Conservation (phyloP, 2,797 vertebrate species). For the Spheniscus humboldti region DNA sequence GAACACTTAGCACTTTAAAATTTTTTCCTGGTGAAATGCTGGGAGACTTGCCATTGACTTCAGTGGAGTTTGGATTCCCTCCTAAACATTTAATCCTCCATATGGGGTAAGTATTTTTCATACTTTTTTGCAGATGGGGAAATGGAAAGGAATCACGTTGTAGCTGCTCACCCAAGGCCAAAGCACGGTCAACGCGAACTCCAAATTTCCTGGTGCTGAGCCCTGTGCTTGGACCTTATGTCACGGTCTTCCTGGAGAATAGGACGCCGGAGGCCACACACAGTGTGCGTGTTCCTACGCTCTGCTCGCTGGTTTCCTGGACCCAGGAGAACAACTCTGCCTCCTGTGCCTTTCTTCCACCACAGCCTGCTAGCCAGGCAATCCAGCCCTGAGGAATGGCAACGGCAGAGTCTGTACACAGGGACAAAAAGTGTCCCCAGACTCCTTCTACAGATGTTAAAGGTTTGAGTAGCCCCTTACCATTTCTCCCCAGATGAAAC, state of each 20-base stretch:
- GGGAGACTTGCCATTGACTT: slow-evolving; percentile 38
- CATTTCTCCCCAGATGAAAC: neutral
- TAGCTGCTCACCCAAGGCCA: slow-evolving; percentile 26
- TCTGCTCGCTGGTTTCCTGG: neutral
- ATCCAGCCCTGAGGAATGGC: neutral
- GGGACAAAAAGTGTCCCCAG: neutral
- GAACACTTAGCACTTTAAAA: slow-evolving; percentile 3
- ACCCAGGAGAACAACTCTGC: neutral
- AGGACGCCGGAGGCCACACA: neutral
- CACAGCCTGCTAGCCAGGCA: neutral
- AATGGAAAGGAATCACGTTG: slow-evolving; percentile 4
- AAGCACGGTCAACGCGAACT: slow-evolving; percentile 1
- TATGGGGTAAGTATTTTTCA: slow-evolving; percentile 54
- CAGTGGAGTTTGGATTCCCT: slow-evolving; percentile 36
- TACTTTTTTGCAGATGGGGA: neutral
- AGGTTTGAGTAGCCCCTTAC: neutral
- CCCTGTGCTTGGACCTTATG: neutral
- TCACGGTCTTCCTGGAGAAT: neutral
- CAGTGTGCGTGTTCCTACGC: accelerated
- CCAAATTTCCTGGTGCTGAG: slow-evolving; percentile 15
- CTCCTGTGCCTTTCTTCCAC: neutral
- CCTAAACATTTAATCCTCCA: slow-evolving; percentile 54
- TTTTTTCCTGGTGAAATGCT: slow-evolving; percentile 16
- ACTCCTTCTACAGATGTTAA: neutral
- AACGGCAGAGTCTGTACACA: accelerated